A percentile compares a stretch with the other conserved stretches of the same genome.
These are phyloP conservation scores for Drosophila sordidula DNA, from an alignment of 2,888 invertebrate species.

Conservation along the genomic window DNA sequence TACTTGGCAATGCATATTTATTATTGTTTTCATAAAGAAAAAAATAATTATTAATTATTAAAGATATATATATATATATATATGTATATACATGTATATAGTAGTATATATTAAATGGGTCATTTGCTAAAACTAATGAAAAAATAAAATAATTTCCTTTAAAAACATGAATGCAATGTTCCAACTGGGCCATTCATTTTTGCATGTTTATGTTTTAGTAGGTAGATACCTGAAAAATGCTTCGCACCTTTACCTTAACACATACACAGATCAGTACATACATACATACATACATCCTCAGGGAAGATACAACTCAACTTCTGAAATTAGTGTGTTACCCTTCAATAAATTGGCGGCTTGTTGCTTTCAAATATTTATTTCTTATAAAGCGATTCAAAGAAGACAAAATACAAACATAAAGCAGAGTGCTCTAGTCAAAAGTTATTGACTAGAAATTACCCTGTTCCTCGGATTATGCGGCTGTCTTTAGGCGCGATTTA, in stretches of 20 bases:
- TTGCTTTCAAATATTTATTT: slow-evolving; percentile 80
- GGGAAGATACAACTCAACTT: slow-evolving; percentile 83
- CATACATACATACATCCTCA: slow-evolving; percentile 44
- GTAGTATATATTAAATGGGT: too few relatives aligned
- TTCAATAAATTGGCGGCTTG: slow-evolving; percentile 83
- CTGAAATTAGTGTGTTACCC: slow-evolving; percentile 83
- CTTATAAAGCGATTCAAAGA: slow-evolving; percentile 72
- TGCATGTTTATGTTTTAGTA: slow-evolving; percentile 29
- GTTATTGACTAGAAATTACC: not conserved
- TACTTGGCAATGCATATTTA: too few relatives aligned
- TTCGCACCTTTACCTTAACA: not conserved
- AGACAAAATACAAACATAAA: slow-evolving; percentile 56
- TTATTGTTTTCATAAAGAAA: too few relatives aligned
- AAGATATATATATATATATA: too few relatives aligned
- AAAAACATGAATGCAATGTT: slow-evolving; percentile 25
- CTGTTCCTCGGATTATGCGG: not conserved
- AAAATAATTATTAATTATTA: too few relatives aligned
- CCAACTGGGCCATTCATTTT: slow-evolving; percentile 56
- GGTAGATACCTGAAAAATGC: slow-evolving; percentile 58
- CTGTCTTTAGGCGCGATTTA: too few relatives aligned
- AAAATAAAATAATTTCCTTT: not conserved
- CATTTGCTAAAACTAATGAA: too few relatives aligned
- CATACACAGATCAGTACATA: not conserved
- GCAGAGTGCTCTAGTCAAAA: not conserved
- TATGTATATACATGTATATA: too few relatives aligned